Conservation (phyloP, 92 coral and sea anemone species). For the Porites rus region DNA sequence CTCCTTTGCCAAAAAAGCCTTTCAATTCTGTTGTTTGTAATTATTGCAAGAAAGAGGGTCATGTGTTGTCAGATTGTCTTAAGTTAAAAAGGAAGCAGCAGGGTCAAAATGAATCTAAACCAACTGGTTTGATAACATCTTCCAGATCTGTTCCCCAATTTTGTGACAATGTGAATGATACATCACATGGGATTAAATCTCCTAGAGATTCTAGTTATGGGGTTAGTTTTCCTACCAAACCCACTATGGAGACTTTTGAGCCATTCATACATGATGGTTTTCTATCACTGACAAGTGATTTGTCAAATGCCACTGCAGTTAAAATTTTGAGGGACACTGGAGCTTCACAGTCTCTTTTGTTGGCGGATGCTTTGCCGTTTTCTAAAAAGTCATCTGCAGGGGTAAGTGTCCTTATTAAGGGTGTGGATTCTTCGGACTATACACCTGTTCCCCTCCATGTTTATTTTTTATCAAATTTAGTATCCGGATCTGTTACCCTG, state of each 20-base stretch:
- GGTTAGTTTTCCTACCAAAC: not conserved
- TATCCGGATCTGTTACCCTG: slow-evolving; percentile 54
- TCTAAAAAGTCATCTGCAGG: slow-evolving; percentile 1
- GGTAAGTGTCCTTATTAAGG: slow-evolving; percentile 46
- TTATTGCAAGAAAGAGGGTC: slow-evolving; percentile 45
- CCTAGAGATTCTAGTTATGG: not conserved
- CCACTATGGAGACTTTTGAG: slow-evolving; percentile 15
- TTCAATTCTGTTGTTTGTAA: not conserved
- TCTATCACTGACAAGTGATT: slow-evolving; percentile 36
- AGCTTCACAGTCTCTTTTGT: slow-evolving; percentile 62
- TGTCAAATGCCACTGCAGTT: slow-evolving; percentile 38
- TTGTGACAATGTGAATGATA: not conserved
- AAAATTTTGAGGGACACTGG: slow-evolving; percentile 73
- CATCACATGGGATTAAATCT: not conserved
- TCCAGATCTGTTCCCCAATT: not conserved
- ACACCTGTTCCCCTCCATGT: slow-evolving; percentile 65
- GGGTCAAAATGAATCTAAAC: not conserved
- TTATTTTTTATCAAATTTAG: slow-evolving; percentile 44
- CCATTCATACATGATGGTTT: slow-evolving; percentile 61
- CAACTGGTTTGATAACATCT: slow-evolving; percentile 14
- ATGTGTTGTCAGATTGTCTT: slow-evolving; percentile 24
- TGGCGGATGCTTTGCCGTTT: slow-evolving; percentile 54
- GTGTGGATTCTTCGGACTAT: slow-evolving; percentile 19
- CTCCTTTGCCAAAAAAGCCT: not conserved
- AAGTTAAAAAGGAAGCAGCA: slow-evolving; percentile 8